Evolutionary conservation across 1,140 invertebrate species (phyloP).

Genomic region (Brachionus sp.): DNA sequence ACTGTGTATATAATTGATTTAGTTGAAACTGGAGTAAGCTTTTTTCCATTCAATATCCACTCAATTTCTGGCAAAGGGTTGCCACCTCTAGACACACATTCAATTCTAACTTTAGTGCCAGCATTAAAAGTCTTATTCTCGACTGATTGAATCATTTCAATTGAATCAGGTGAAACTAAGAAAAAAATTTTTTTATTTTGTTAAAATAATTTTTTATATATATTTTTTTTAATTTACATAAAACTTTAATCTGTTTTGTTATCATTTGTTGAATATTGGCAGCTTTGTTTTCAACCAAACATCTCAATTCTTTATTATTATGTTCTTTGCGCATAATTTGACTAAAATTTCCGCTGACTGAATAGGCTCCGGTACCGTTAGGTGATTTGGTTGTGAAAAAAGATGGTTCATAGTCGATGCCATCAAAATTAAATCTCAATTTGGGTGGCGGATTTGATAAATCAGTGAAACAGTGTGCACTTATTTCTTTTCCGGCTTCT

Average conservation of each 20-base stretch:
- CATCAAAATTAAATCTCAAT: conserved; percentile 43
- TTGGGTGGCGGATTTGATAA: conserved; percentile 17
- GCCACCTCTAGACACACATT: conserved; percentile 29
- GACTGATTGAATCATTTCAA: conserved; percentile 26
- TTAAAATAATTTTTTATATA: background rate
- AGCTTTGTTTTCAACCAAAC: conserved; percentile 15
- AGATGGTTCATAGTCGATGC: conserved; percentile 37
- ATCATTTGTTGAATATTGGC: conserved; percentile 45
- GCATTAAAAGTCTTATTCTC: conserved; percentile 10
- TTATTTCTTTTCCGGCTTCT: background rate
- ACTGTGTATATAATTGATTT: conserved; percentile 24
- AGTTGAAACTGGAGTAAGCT: background rate
- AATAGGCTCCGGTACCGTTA: background rate
- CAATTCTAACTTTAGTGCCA: conserved; percentile 11
- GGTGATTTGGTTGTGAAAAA: background rate
- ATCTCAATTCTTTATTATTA: conserved; percentile 42
- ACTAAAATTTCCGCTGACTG: conserved; percentile 1
- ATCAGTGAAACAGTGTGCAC: conserved; percentile 19
- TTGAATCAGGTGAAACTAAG: conserved; percentile 1
- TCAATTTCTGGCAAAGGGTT: conserved; percentile 43
- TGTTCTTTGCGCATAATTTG: conserved; percentile 29
- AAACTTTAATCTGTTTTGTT: conserved; percentile 33
- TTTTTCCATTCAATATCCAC: conserved; percentile 7
- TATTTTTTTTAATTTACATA: background rate
- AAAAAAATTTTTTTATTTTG: background rate